A percentile compares a stretch with the other conserved stretches of the same genome.
Evolutionary conservation across 1,140 invertebrate genomes (phyloP).

Genomic region (Brachionus asplanchnoidis): DNA sequence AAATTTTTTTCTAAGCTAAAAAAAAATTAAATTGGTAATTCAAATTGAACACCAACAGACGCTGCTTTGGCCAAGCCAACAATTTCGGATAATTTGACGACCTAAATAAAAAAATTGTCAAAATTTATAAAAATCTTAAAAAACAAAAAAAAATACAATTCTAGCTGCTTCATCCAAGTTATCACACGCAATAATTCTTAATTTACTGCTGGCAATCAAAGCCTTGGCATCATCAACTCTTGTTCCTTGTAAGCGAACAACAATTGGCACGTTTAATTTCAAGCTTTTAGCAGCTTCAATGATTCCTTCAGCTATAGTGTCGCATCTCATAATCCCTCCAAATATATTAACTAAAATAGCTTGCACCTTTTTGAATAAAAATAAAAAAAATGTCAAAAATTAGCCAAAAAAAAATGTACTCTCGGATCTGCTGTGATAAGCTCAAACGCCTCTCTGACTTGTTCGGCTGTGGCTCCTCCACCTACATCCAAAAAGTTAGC

Average conservation of each 20-base stretch:
- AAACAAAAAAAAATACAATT: slow-evolving; percentile 23
- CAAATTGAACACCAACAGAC: slow-evolving; percentile 41
- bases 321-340: slow-evolving; percentile 97
- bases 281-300: slow-evolving; percentile 77
- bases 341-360: slow-evolving; percentile 96
- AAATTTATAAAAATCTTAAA: neutral
- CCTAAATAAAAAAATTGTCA: neutral
- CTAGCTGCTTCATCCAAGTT: slow-evolving; percentile 41
- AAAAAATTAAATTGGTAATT: slow-evolving; percentile 40
- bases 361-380: slow-evolving; percentile 65
- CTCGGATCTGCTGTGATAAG: slow-evolving; percentile 52
- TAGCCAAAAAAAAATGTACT: neutral
- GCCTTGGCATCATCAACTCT: slow-evolving; percentile 65
- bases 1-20: neutral
- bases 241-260: slow-evolving; percentile 84
- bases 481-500: slow-evolving; percentile 62
- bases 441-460: slow-evolving; percentile 70
- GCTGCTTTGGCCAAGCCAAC: slow-evolving; percentile 39
- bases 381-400: neutral
- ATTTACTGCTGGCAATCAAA: slow-evolving; percentile 61
- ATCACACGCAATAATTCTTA: slow-evolving; percentile 35
- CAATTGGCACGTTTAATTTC: slow-evolving; percentile 75
- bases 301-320: slow-evolving; percentile 88
- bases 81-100: slow-evolving; percentile 41
- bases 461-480: slow-evolving; percentile 64